Conservation (phyloP, 2,113 vertebrate species). For the Hystrix brachyura region DNA sequence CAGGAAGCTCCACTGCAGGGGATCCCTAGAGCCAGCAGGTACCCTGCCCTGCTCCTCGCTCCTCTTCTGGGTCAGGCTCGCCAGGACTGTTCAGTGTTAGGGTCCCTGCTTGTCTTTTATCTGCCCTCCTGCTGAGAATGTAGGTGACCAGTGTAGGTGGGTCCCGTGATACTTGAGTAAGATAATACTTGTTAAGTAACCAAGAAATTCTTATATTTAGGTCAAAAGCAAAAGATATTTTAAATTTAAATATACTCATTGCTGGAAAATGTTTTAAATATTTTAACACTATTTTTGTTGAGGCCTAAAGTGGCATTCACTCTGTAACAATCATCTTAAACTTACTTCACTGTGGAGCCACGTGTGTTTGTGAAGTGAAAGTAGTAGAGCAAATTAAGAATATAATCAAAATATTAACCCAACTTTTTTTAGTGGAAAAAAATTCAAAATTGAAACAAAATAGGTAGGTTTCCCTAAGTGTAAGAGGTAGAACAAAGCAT, state of each 20-base stretch:
- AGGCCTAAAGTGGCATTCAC: neutral
- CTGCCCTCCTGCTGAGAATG: neutral
- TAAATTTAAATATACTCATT: neutral
- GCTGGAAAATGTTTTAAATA: neutral
- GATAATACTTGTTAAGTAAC: neutral
- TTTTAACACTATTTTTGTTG: neutral
- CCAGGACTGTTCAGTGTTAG: neutral
- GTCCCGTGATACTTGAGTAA: neutral
- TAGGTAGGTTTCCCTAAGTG: neutral
- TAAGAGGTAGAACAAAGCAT: neutral
- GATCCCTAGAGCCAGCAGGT: neutral
- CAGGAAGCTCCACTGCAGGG: neutral
- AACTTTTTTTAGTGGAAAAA: neutral
- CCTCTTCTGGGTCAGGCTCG: neutral
- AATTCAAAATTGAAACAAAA: neutral
- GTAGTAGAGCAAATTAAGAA: neutral
- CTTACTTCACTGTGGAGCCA: neutral
- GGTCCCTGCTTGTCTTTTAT: neutral
- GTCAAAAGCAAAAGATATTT: neutral
- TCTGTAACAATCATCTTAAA: neutral
- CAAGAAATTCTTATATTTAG: neutral
- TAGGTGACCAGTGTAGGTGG: neutral
- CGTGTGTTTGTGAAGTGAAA: neutral
- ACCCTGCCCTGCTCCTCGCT: fast-evolving
- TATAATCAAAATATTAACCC: neutral